Evolutionary conservation across 2,797 vertebrate species (phyloP).

Genomic region (Chlorospingus flavigularis): DNA sequence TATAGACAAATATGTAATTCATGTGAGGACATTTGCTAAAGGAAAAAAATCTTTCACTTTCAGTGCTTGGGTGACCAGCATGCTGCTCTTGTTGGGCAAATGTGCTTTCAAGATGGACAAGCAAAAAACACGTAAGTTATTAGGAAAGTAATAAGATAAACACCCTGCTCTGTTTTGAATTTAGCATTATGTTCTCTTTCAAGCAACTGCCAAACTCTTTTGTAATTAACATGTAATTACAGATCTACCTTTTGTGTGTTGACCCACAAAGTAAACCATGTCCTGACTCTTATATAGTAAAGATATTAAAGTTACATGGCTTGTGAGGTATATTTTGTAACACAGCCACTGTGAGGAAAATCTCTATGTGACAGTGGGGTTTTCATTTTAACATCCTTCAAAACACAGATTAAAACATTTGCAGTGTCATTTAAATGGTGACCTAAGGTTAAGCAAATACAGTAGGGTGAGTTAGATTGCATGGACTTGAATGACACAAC

Average conservation of each 20-base stretch:
- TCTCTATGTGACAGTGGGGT: not conserved
- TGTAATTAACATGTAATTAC: not conserved
- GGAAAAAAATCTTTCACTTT: not conserved
- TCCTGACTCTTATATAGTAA: not conserved
- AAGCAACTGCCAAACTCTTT: not conserved
- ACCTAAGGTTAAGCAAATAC: not conserved
- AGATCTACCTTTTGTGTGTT: not conserved
- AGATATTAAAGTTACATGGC: not conserved
- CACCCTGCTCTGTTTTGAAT: not conserved
- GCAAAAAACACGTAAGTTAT: constrained; percentile 94
- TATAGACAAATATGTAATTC: not conserved
- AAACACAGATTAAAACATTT: not conserved
- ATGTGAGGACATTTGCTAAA: not conserved
- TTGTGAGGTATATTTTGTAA: not conserved
- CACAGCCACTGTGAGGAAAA: not conserved
- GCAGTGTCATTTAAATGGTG: not conserved
- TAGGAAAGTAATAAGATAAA: not conserved
- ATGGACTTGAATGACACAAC: not conserved
- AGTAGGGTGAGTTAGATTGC: not conserved
- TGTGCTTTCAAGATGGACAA: constrained; percentile 95
- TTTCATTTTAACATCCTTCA: not conserved
- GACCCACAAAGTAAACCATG: not conserved
- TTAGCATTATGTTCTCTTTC: not conserved
- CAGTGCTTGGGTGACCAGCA: constrained; percentile 98
- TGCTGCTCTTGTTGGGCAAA: constrained; percentile 97